Evolutionary conservation across 37 sponge, comb jelly and placozoan species (phyloP), one percentile per base, ranked within the genome.

Genomic region (Agelas oroides): DNA sequence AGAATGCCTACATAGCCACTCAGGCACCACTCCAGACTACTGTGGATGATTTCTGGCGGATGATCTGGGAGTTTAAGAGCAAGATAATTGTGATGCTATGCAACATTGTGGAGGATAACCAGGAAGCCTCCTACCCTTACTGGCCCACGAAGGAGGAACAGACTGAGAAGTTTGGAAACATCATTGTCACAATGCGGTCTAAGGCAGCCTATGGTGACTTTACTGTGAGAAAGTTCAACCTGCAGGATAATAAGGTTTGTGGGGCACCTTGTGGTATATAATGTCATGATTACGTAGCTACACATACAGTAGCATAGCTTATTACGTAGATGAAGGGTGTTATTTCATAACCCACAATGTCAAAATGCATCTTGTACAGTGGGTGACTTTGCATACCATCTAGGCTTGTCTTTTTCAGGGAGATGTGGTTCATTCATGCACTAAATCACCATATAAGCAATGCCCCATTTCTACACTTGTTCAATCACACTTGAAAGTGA

Each of bases 1-100:
- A 80, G 12, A 90, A 84, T 84, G 80, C 90, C n/a, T 90, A 84
- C 80, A 90, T 90, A 53, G 85, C 85, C 39, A 79, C 90, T 27
- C 90, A 90, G 55, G 80, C 85, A 65, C 90, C 90, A 23, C 80
- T 90, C 24, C 54, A 78, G 73, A 52, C 57, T 79, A 90, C 90
- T 19, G 68, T 79, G 40, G 69, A 72, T 33, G 86, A 84, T 57
- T 38, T 90, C 53, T 84, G 90, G 90, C 60, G 86, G 64, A 78
- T 90, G 80, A 39, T 90, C 41, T 78, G 62, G 66, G 90, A 90
- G 67, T 90, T 84, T 52, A 84, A 84, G 86, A 75, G 73, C 80
- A 71, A 67, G 54, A 39, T 56, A 35, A 53, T 90, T 23, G 81
- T 84, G 56, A 83, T 78, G 75, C 66, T 90, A 55, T 84, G 85